A percentile compares a stretch with the other conserved stretches of the same genome.
Conservation (phyloP, 1,140 invertebrate genomes). For the Macrosteles quadrilineatus region DNA sequence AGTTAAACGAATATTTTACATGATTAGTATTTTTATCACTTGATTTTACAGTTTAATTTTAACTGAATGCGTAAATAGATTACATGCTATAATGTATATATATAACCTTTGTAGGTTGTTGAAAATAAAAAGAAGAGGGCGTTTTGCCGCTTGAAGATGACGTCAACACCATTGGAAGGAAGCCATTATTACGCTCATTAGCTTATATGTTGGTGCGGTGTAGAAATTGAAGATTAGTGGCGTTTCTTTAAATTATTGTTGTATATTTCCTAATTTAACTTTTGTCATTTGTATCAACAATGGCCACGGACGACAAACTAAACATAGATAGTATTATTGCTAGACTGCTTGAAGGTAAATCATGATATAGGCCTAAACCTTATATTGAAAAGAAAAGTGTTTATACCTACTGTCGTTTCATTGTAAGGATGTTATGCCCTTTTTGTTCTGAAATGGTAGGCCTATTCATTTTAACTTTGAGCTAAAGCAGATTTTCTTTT, state of each 20-base stretch:
- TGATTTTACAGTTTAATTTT: too few relatives aligned
- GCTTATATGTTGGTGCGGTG: not conserved
- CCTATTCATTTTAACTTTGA: constrained; percentile 5
- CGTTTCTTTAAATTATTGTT: not conserved
- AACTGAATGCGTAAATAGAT: too few relatives aligned
- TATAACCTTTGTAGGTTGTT: not conserved
- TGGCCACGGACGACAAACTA: constrained; percentile 38
- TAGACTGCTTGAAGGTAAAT: constrained; percentile 45
- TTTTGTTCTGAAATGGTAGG: not conserved
- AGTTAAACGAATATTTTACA: too few relatives aligned
- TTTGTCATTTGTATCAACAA: not conserved
- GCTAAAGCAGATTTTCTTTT: constrained; percentile 22
- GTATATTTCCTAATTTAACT: not conserved
- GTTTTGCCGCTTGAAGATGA: constrained; percentile 9
- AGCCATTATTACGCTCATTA: constrained; percentile 5
- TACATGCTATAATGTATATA: too few relatives aligned
- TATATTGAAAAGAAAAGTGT: not conserved
- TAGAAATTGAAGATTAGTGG: not conserved
- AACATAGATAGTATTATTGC: constrained; percentile 46
- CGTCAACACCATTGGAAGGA: not conserved
- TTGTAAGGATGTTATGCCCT: too few relatives aligned
- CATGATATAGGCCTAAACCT: too few relatives aligned
- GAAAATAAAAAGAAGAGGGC: not conserved
- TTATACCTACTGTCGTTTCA: constrained; percentile 2
- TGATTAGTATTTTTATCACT: too few relatives aligned